phyloP scores from a whole-genome alignment of 2,113 vertebrate species.

The Isichthys henryi region DNA sequence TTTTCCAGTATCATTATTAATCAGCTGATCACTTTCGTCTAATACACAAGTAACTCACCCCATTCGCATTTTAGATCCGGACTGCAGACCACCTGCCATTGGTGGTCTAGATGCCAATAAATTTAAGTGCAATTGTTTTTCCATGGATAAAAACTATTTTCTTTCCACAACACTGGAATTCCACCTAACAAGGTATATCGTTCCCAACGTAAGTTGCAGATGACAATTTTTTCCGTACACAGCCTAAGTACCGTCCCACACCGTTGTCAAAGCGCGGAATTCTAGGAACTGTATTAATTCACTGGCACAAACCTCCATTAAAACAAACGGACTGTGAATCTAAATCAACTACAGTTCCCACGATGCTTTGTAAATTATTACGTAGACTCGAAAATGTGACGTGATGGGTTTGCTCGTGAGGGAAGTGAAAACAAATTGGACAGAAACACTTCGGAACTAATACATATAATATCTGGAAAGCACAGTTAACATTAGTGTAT shows the following conservation, averaged over 20 bases:
- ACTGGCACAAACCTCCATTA: background rate
- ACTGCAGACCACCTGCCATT: slow-evolving; percentile 67
- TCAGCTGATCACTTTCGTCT: background rate
- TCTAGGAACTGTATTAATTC: slow-evolving; percentile 30
- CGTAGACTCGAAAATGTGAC: slow-evolving; percentile 20
- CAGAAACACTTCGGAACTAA: background rate
- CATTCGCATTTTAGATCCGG: slow-evolving; percentile 67
- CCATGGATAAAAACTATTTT: slow-evolving; percentile 52
- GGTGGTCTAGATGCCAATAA: slow-evolving; percentile 77
- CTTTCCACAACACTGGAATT: slow-evolving; percentile 36
- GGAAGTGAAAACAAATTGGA: background rate
- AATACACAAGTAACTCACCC: slow-evolving; percentile 54
- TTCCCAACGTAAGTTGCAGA: slow-evolving; percentile 16
- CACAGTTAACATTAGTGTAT: background rate
- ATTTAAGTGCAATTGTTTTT: slow-evolving; percentile 83
- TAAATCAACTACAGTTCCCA: slow-evolving; percentile 17
- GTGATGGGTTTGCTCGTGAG: slow-evolving; percentile 1
- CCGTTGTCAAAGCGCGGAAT: slow-evolving; percentile 14
- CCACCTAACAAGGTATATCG: slow-evolving; percentile 10
- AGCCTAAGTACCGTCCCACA: slow-evolving; percentile 31
- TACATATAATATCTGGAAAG: background rate
- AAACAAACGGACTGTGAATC: background rate
- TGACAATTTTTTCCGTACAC: slow-evolving; percentile 25
- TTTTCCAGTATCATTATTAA: slow-evolving; percentile 1
- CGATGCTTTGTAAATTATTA: background rate